phyloP scores from a whole-genome alignment of 2,888 invertebrate genomes.

The Xestia xanthographa region DNA sequence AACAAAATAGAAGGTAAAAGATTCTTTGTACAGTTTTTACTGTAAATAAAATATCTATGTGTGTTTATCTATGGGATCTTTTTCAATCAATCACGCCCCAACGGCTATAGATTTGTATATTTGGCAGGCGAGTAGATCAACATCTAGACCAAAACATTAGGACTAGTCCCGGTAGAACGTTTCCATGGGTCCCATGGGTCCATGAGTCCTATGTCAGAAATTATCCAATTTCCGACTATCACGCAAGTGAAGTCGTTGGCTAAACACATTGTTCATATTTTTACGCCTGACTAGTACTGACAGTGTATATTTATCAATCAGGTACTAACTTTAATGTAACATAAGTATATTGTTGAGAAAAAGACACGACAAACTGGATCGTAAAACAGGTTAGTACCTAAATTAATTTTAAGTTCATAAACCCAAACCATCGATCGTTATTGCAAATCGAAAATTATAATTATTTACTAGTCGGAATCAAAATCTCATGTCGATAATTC shows the following conservation, averaged over 20 bases:
- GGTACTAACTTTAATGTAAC: slow-evolving; percentile 18
- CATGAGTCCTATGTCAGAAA: no score
- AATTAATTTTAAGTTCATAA: slow-evolving; percentile 47
- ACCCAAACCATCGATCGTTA: slow-evolving; percentile 31
- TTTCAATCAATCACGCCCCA: no score
- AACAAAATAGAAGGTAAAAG: slow-evolving; percentile 23
- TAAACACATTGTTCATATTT: neutral
- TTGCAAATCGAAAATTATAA: slow-evolving; percentile 29
- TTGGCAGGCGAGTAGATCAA: neutral
- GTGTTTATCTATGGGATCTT: no score
- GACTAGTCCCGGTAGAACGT: neutral
- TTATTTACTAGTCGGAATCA: slow-evolving; percentile 27
- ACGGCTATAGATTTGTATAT: neutral
- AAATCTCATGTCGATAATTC: neutral
- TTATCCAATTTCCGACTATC: neutral
- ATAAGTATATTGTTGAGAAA: slow-evolving; percentile 12
- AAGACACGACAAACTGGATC: slow-evolving; percentile 48
- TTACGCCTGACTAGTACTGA: neutral
- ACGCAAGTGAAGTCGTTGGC: neutral
- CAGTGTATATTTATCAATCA: slow-evolving; percentile 15
- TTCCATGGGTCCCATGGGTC: neutral
- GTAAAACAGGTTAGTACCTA: slow-evolving; percentile 61
- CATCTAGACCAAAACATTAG: neutral
- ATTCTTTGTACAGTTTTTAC: neutral
- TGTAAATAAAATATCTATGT: neutral